These are phyloP conservation scores for Antheraea pernyi DNA, from an alignment of 1,140 invertebrate species.

Conservation along the genomic window DNA sequence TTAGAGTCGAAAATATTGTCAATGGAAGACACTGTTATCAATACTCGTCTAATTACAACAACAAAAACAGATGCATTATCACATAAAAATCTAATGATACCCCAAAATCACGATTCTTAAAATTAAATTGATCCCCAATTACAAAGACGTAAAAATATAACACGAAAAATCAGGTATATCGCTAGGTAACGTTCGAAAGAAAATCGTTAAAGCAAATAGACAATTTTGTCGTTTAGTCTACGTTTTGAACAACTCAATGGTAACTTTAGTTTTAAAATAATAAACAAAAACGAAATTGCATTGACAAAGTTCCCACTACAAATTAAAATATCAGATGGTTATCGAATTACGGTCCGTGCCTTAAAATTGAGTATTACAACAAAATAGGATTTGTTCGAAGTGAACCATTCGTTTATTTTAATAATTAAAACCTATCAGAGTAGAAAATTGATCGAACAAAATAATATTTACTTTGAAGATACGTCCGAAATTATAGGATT, in stretches of 20 bases:
- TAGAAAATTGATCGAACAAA: conserved; percentile 19
- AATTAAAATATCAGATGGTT: not conserved
- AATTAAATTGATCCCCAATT: conserved; percentile 73
- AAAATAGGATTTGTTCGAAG: conserved; percentile 24
- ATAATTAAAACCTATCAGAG: conserved; percentile 24
- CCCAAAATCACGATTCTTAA: conserved; percentile 73
- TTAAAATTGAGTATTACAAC: conserved; percentile 60
- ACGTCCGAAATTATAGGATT: not conserved
- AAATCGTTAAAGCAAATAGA: conserved; percentile 65
- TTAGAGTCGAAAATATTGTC: conserved; percentile 54
- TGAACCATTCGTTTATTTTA: not conserved
- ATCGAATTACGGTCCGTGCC: conserved; percentile 11
- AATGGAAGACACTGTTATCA: conserved; percentile 70
- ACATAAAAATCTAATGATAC: conserved; percentile 71
- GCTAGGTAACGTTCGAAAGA: conserved; percentile 70
- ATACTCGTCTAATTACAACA: conserved; percentile 50
- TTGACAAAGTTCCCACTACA: conserved; percentile 20
- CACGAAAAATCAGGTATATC: conserved; percentile 68
- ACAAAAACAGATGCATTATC: conserved; percentile 60
- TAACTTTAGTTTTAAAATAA: conserved; percentile 67
- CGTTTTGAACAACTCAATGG: conserved; percentile 71
- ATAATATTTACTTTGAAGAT: conserved; percentile 22
- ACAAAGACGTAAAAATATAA: conserved; percentile 55
- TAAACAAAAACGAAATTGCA: conserved; percentile 41
- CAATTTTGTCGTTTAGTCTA: conserved; percentile 59